Conservation (phyloP, 2,113 vertebrate genomes). For the Apistogramma diplotaenia region DNA sequence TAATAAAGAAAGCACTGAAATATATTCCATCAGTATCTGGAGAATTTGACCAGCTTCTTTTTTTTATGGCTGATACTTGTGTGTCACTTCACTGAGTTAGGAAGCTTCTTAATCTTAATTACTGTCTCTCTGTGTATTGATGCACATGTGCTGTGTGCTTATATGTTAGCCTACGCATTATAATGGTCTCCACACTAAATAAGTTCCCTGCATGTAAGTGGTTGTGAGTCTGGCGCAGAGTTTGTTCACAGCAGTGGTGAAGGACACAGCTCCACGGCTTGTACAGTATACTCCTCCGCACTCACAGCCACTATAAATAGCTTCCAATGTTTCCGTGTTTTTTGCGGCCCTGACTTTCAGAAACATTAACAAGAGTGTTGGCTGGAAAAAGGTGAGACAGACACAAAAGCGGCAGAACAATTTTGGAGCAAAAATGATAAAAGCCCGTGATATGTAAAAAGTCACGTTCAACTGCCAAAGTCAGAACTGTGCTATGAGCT, state of each 20-base stretch:
- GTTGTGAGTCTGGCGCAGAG: conserved; percentile 1
- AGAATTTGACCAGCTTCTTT: background rate
- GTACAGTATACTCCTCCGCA: conserved; percentile 16
- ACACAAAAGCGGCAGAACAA: background rate
- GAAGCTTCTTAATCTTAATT: background rate
- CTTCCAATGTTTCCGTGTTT: conserved; percentile 10
- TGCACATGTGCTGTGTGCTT: background rate
- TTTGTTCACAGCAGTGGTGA: conserved; percentile 29
- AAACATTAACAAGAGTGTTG: conserved; percentile 8
- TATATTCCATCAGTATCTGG: background rate
- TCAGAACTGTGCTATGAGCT: background rate
- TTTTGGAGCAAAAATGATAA: background rate
- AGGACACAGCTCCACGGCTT: conserved; percentile 38
- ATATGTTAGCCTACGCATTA: background rate
- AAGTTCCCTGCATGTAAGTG: background rate
- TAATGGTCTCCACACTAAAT: background rate
- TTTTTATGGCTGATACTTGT: background rate
- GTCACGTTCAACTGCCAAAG: background rate
- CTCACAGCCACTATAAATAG: conserved; percentile 35
- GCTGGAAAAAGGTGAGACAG: conserved; percentile 4
- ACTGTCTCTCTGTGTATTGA: background rate
- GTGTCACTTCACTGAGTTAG: background rate
- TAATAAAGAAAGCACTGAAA: background rate
- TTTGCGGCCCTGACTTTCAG: background rate
- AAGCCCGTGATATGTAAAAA: too few species aligned